Percentiles rank a stretch among this genome's conserved stretches.
phyloP scores from a whole-genome alignment of 1,140 invertebrate genomes.

The Amyelois transitella region DNA sequence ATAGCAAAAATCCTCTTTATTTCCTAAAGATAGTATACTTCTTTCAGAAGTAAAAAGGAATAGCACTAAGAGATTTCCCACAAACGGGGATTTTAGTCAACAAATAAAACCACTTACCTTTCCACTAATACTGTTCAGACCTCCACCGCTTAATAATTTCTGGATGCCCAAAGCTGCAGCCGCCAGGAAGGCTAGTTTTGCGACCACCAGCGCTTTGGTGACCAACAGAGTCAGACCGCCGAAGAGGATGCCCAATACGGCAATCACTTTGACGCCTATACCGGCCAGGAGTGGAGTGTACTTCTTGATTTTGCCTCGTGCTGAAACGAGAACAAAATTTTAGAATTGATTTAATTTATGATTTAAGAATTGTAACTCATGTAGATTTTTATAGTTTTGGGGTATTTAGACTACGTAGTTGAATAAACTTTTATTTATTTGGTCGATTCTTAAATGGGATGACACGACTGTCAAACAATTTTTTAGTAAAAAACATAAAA shows the following conservation, averaged over 20 bases:
- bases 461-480: too few relatives aligned
- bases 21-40: too few relatives aligned
- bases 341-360: background rate
- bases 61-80: background rate
- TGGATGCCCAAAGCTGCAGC: constrained; percentile 81
- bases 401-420: too few relatives aligned
- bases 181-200: constrained; percentile 83
- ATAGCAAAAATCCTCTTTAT: too few relatives aligned
- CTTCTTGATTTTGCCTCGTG: constrained; percentile 84
- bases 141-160: constrained; percentile 77
- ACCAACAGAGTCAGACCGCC: constrained; percentile 81
- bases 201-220: constrained; percentile 83
- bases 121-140: constrained; percentile 53
- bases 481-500: too few relatives aligned
- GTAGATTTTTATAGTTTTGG: background rate
- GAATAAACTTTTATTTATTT: too few relatives aligned
- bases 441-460: too few relatives aligned
- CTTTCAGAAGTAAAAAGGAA: background rate
- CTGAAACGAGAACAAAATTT: constrained; percentile 61
- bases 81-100: too few relatives aligned
- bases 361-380: background rate
- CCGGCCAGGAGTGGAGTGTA: constrained; percentile 79
- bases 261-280: constrained; percentile 80
- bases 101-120: constrained; percentile 58
- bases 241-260: constrained; percentile 79